A percentile compares a stretch with the other conserved stretches of the same genome.
phyloP scores from a whole-genome alignment of 2,113 vertebrate genomes.

The Macaca mulatta region DNA sequence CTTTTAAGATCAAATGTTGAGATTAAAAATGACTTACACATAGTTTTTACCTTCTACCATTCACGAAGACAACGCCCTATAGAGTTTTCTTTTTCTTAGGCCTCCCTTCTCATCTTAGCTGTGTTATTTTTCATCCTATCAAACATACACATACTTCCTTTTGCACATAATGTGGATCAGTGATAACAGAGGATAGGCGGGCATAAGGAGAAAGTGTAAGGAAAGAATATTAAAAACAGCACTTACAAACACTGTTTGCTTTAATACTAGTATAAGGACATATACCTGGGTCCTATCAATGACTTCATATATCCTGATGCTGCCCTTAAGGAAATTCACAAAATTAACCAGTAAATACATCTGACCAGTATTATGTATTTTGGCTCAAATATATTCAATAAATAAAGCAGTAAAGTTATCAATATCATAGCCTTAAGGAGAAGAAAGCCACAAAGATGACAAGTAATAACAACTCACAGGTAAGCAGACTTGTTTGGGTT shows the following conservation, averaged over 20 bases:
- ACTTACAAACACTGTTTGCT: not conserved
- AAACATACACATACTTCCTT: not conserved
- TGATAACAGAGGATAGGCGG: not conserved
- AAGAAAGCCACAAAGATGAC: not conserved
- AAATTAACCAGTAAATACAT: not conserved
- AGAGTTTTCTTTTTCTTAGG: conserved; percentile 26
- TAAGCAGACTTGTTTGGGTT: not conserved
- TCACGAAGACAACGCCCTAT: conserved; percentile 8
- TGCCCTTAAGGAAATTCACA: not conserved
- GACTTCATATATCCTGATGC: not conserved
- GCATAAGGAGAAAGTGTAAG: conserved; percentile 7
- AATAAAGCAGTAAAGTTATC: not conserved
- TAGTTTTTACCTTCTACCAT: conserved; percentile 39
- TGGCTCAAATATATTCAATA: not conserved
- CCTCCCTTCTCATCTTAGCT: conserved; percentile 3
- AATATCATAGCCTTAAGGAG: not conserved
- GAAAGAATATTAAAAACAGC: not conserved
- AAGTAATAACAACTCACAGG: not conserved
- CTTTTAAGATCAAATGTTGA: conserved; percentile 80
- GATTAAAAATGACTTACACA: conserved; percentile 61
- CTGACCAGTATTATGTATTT: not conserved
- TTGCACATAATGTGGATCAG: not conserved
- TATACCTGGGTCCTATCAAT: not conserved
- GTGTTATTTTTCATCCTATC: conserved; percentile 9
- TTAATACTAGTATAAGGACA: not conserved